Evolutionary conservation across 2,888 invertebrate genomes (phyloP), one percentile per base, ranked within the genome.

Genomic region (Pediacus dermestoides): DNA sequence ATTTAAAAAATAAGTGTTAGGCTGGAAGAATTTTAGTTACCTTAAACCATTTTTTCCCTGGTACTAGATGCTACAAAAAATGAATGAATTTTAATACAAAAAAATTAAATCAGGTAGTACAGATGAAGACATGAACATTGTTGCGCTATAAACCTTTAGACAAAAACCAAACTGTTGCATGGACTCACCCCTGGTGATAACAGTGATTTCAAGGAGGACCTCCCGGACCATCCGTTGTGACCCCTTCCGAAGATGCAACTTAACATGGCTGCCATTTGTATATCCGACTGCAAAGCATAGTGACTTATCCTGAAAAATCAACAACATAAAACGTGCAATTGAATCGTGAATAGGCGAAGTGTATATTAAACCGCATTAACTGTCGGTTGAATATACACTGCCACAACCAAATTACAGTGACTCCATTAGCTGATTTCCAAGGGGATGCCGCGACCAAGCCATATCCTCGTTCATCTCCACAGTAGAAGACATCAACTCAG

Each of bases 191-290:
- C 52, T 25, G 60, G 50, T 9, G 55, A 51, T 14, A 58, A 42
- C 7, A 61, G 36, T 3, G 52, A 52, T 39, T 57, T 61, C 22
- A 55, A 34, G 3, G 58, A 58, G 14, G 58, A 48, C 43, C 60
- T 53, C 42, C 55, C 46, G 16, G 45, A 23, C 34, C 51, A 16
- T 42, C 35, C 42, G 15, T 61, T 60, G 31, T 64, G 57, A 23
- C 64, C 63, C 38, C 81, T 77, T 41, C 87, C 85, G 68, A 94
- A 92, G 1, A 88, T 82, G 63, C 94, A 93, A 45, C 88, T 85
- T 39, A 95, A 64, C 86, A 95, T 90, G 1, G 93, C 94, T 2
- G 94, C 89, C 68, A 90, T 95, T 72, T 96, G 96, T 9, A 94
- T 75, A 66, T 95, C 94, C 3, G 82, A 80, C 34, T 84, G 77